Evolutionary conservation across 2,888 invertebrate species (phyloP).

Genomic region (Himalopsyche kuldschensis): DNA sequence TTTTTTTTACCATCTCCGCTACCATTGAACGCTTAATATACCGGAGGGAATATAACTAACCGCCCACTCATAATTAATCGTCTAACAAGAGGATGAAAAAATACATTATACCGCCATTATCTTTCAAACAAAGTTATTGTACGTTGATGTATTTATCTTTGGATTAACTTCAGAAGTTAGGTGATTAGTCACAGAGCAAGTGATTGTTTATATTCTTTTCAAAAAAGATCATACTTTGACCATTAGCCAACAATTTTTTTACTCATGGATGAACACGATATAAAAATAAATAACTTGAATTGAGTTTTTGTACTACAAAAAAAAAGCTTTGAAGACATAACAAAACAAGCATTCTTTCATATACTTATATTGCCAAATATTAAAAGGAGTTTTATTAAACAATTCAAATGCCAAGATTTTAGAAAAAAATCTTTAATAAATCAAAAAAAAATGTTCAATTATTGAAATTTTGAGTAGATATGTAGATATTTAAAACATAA

Average conservation of each 20-base stretch:
- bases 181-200: not conserved
- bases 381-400: too few relatives aligned
- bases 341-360: too few relatives aligned
- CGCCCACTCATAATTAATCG: not conserved
- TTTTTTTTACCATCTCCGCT: not conserved
- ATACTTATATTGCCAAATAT: too few relatives aligned
- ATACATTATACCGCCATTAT: not conserved
- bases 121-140: constrained; percentile 1
- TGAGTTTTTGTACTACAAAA: too few relatives aligned
- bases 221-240: not conserved
- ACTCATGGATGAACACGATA: not conserved
- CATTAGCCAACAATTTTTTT: not conserved
- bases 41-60: not conserved
- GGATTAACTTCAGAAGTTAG: not conserved
- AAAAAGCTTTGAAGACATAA: too few relatives aligned
- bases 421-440: too few relatives aligned
- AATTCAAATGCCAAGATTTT: too few relatives aligned
- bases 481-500: too few relatives aligned
- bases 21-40: not conserved
- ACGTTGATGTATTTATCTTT: not conserved
- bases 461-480: too few relatives aligned
- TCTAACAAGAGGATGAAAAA: not conserved
- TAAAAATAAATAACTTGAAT: too few relatives aligned
- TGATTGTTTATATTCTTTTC: not conserved
- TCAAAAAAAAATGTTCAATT: too few relatives aligned